These are phyloP conservation scores for Sus cebifrons DNA, from an alignment of 2,797 vertebrate species.

Conservation along the genomic window DNA sequence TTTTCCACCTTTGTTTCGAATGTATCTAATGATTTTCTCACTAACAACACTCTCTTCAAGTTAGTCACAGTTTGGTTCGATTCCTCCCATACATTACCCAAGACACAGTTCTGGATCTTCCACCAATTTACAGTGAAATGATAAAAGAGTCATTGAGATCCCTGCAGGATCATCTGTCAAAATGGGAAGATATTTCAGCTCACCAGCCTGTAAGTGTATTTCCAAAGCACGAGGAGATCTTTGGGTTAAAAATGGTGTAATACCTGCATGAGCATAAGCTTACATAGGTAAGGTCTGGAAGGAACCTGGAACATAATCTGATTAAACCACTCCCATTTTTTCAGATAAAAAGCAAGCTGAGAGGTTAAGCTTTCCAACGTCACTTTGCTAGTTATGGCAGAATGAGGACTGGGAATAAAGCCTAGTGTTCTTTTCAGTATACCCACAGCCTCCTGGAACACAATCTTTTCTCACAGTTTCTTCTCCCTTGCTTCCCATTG, in stretches of 20 bases:
- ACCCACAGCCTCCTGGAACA: background rate
- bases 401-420: background rate
- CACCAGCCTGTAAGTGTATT: background rate
- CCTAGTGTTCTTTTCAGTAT: background rate
- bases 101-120: background rate
- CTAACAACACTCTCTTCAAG: background rate
- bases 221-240: background rate
- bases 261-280: background rate
- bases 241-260: background rate
- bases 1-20: background rate
- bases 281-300: background rate
- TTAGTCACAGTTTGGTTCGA: background rate
- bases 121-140: background rate
- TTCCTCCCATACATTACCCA: background rate
- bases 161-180: background rate
- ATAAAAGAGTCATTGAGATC: background rate
- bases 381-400: background rate
- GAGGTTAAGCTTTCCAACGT: background rate
- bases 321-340: background rate
- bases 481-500: background rate
- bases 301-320: background rate
- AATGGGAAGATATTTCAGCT: background rate
- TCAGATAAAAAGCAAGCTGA: conserved; percentile 20
- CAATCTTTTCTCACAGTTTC: background rate
- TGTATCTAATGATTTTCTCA: conserved; percentile 30